Evolutionary conservation across 2,113 vertebrate genomes (phyloP), one percentile per base, ranked within the genome.

Genomic region (Jacana jacana): DNA sequence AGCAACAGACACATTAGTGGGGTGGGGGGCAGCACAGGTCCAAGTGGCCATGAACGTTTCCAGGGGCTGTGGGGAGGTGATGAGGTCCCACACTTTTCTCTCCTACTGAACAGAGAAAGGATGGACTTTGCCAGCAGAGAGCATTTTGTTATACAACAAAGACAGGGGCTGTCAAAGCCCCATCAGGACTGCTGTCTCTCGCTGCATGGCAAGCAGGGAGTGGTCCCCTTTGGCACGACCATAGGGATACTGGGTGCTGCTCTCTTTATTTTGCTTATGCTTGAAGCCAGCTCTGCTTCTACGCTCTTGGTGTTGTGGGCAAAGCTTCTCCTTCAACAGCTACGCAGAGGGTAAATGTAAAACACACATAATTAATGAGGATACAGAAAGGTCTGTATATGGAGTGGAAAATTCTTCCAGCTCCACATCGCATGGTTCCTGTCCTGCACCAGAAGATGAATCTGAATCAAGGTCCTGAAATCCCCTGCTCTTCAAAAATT

Each of bases 221-320:
- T 3, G 3, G 27, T 71, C 30, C 3, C 39, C n/a, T 54, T 64
- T 4, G 8, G n/a, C 31, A 17, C 12, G 12, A 39, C 5, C 1
- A 2, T 4, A 1, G n/a, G 35, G 10, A 57, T 0, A 0, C 28
- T 23, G 2, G 7, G 6, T 13, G 22, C 9, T 61, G 18, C 27
- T 69, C 31, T 51, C 49, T 44, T 54, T 46, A 40, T 51, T 90
- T 82, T 83, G 27, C 7, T 68, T 64, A 42, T 37, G 22, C 37
- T 40, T 49, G 72, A 78, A 86, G 31, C 31, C 37, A 78, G 25
- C 31, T 80, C 79, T 70, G 33, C 17, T 72, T 86, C 44, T 80
- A 55, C 9, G 20, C 17, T 85, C 35, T 37, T 4, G 0, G 49
- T 84, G 58, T 54, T 73, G 44, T 55, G 37, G 66, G 66, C 83